phyloP scores from a whole-genome alignment of 2,888 invertebrate species.

The Hydrotaea cyrtoneurina region DNA sequence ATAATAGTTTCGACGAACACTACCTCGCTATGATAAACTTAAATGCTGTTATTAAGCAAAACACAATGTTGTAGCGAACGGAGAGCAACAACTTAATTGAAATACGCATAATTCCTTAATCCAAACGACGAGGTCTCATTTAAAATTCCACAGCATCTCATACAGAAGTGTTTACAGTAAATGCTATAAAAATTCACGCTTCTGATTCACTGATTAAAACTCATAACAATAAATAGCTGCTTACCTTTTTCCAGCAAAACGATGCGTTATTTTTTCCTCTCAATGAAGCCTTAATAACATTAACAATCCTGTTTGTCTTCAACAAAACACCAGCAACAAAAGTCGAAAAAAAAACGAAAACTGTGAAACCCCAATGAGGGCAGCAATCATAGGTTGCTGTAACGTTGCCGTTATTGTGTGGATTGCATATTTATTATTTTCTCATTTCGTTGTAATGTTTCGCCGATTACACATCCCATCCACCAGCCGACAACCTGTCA shows the following conservation, averaged over 20 bases:
- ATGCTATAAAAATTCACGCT: conserved; percentile 48
- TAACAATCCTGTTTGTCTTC: conserved; percentile 8
- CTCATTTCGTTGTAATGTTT: conserved; percentile 2
- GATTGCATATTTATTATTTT: neutral
- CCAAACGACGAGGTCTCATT: neutral
- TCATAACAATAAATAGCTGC: conserved; percentile 52
- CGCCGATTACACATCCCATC: conserved; percentile 1
- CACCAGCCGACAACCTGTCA: conserved; percentile 6
- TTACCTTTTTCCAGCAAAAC: neutral
- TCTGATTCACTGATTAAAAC: conserved; percentile 58
- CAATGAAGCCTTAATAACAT: neutral
- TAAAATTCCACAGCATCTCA: neutral
- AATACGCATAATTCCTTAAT: conserved; percentile 24
- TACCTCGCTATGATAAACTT: neutral
- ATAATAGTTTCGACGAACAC: neutral
- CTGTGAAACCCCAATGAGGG: neutral
- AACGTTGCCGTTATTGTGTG: neutral
- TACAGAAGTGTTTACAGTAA: conserved; percentile 48
- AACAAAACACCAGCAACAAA: neutral
- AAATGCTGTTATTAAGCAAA: conserved; percentile 12
- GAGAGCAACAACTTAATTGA: conserved; percentile 25
- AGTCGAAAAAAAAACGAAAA: neutral
- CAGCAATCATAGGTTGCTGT: conserved; percentile 16
- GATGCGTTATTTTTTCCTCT: neutral
- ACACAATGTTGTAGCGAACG: neutral